Conservation (phyloP, 2,797 vertebrate genomes). For the Amblyraja radiata region DNA sequence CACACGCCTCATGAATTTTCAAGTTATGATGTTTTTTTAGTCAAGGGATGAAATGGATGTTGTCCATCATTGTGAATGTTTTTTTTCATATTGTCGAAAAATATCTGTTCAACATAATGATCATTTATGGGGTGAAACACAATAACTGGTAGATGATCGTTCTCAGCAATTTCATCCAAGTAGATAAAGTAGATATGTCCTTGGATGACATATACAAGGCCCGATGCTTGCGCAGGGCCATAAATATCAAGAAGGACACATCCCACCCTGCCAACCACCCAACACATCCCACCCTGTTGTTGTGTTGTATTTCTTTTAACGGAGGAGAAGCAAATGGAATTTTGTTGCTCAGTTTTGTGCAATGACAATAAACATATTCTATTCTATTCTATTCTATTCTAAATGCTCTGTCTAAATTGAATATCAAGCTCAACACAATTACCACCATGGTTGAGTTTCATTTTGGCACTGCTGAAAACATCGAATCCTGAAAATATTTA, state of each 20-base stretch:
- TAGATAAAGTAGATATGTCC: no score
- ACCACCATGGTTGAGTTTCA: not conserved
- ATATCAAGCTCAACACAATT: not conserved
- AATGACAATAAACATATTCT: no score
- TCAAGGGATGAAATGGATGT: not conserved
- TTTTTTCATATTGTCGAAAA: not conserved
- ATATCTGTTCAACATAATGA: not conserved
- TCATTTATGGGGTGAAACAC: not conserved
- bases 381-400: no score
- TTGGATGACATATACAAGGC: no score
- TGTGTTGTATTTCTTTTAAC: no score
- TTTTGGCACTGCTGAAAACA: not conserved
- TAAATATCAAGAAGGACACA: no score
- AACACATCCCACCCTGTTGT: no score
- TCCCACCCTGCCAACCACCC: no score
- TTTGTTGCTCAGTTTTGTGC: no score
- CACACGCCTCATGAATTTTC: not conserved
- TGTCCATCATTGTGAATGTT: not conserved
- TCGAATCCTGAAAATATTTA: not conserved
- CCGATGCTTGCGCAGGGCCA: no score
- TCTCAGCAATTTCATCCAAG: not conserved
- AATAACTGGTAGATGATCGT: not conserved
- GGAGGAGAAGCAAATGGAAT: no score
- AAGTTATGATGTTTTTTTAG: not conserved
- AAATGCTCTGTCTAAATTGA: not conserved